phyloP scores from a whole-genome alignment of 2,888 invertebrate genomes.

The Pandemis heparana region DNA sequence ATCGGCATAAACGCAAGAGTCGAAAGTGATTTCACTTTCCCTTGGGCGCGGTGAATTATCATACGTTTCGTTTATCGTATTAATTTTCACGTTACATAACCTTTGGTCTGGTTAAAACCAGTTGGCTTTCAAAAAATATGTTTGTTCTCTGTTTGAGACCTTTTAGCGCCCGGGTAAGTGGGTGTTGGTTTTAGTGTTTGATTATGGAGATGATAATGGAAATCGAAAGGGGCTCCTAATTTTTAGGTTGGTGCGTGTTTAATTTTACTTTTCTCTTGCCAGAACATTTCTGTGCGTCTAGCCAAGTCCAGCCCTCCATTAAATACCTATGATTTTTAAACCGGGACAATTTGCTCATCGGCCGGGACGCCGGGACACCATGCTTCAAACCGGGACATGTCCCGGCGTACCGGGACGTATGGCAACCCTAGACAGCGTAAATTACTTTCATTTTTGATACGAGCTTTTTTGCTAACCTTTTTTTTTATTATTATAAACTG shows the following conservation, averaged over 20 bases:
- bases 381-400: too few species aligned
- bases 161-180: conserved; percentile 3
- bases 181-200: conserved; percentile 4
- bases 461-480: too few species aligned
- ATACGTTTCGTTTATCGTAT: conserved; percentile 42
- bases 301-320: too few species aligned
- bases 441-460: too few species aligned
- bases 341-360: too few species aligned
- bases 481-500: too few species aligned
- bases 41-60: conserved; percentile 35
- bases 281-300: not conserved
- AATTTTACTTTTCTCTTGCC: not conserved
- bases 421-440: too few species aligned
- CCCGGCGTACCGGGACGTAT: too few species aligned
- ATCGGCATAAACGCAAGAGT: conserved; percentile 42
- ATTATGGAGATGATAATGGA: not conserved
- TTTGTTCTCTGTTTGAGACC: conserved; percentile 15
- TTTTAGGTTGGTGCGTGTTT: not conserved
- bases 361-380: too few species aligned
- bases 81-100: conserved; percentile 39
- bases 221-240: not conserved
- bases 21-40: conserved; percentile 42
- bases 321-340: too few species aligned
- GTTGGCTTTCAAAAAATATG: conserved; percentile 30
- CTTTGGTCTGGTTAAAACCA: conserved; percentile 26